phyloP scores from a whole-genome alignment of 2,113 vertebrate species.

The Leucosticte australis region DNA sequence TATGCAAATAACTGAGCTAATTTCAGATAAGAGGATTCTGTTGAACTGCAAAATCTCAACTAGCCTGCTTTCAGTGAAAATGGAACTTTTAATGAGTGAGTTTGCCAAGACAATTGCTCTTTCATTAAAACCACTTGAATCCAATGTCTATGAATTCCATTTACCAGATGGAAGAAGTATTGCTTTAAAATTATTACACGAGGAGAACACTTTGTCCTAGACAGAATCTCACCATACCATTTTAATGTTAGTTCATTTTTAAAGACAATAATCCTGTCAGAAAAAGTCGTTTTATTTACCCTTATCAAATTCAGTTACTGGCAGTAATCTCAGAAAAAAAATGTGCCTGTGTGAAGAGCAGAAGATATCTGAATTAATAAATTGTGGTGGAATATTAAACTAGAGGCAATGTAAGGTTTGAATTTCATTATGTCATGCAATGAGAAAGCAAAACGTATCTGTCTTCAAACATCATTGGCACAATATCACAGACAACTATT shows the following conservation, averaged over 20 bases:
- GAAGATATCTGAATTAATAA: background rate
- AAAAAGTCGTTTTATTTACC: constrained; percentile 8
- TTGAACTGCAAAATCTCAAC: constrained; percentile 33
- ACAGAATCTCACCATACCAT: background rate
- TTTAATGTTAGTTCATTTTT: constrained; percentile 1
- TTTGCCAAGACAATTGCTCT: constrained; percentile 40
- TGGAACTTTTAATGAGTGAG: constrained; percentile 32
- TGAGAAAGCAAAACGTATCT: background rate
- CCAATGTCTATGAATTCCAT: constrained; percentile 24
- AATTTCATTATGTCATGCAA: background rate
- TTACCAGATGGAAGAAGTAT: constrained; percentile 41
- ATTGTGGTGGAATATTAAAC: background rate
- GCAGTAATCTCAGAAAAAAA: background rate
- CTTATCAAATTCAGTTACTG: background rate
- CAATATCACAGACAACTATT: background rate
- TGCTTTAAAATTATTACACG: constrained; percentile 34
- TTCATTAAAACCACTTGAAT: constrained; percentile 56
- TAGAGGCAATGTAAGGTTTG: background rate
- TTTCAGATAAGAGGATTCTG: constrained; percentile 39
- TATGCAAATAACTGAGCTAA: constrained; percentile 60
- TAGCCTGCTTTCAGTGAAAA: constrained; percentile 29
- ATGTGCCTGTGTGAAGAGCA: background rate
- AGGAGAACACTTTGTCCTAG: background rate
- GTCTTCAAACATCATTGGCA: background rate
- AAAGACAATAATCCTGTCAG: background rate